Evolutionary conservation across 2,888 invertebrate species (phyloP).

Genomic region (Melipona bicolor): DNA sequence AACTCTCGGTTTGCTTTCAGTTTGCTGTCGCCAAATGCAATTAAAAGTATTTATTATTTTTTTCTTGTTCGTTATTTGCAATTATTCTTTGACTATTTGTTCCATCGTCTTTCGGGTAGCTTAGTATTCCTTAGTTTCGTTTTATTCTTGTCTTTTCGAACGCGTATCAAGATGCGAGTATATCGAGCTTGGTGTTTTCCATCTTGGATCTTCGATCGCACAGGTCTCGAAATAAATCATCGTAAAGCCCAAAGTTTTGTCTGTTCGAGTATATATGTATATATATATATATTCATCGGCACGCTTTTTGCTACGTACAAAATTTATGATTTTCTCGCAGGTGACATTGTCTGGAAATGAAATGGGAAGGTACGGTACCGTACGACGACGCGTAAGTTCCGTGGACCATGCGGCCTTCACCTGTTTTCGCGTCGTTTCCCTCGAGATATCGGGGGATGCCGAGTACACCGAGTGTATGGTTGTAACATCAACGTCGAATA

Average conservation of each 20-base stretch:
- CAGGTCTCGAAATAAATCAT: background rate
- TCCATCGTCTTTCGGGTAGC: background rate
- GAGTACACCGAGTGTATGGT: conserved; percentile 37
- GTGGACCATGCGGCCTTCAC: conserved; percentile 36
- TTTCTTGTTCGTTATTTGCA: background rate
- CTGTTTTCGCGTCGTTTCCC: conserved; percentile 54
- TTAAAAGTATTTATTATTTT: background rate
- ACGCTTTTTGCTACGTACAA: conserved; percentile 10
- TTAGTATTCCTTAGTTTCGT: background rate
- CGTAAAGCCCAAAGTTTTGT: background rate
- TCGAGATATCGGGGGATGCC: conserved; percentile 50
- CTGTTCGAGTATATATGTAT: background rate
- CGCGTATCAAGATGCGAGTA: background rate
- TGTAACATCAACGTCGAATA: conserved; percentile 59
- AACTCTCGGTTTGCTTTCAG: background rate
- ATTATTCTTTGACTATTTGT: background rate
- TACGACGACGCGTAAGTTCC: background rate
- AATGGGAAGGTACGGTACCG: conserved; percentile 17
- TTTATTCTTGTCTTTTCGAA: background rate
- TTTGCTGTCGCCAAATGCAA: background rate
- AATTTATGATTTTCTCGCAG: conserved; percentile 42
- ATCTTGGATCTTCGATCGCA: background rate
- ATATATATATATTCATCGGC: background rate
- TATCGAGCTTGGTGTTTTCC: background rate
- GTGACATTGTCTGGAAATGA: conserved; percentile 30